These are phyloP conservation scores for Zeus faber DNA, from an alignment of 2,113 vertebrate genomes.

Conservation along the genomic window DNA sequence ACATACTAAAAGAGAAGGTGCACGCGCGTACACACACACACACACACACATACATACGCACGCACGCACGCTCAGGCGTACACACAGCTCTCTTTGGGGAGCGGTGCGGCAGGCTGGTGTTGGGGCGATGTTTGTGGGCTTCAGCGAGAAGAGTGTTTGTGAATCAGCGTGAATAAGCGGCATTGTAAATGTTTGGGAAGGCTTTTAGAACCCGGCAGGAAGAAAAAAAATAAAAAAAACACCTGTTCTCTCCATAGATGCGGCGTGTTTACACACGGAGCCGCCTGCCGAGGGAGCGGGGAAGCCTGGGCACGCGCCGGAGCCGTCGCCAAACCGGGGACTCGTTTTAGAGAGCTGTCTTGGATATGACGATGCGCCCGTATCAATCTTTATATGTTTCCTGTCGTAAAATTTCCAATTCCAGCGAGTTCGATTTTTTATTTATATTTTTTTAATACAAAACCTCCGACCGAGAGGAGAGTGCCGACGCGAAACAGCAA, in stretches of 20 bases:
- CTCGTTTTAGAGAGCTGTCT: no score
- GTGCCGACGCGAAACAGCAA: no score
- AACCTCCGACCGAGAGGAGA: no score
- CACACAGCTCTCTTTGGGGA: constrained; percentile 55
- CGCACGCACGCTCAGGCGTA: constrained; percentile 1
- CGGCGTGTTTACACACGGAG: constrained; percentile 56
- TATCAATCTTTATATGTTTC: no score
- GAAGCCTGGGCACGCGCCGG: no score
- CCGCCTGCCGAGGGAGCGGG: no score
- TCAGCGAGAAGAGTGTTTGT: constrained; percentile 66
- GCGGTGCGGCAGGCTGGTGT: constrained; percentile 54
- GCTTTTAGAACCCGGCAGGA: constrained; percentile 52
- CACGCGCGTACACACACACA: constrained; percentile 3
- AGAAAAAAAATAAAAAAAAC: constrained; percentile 25
- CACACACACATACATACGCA: not conserved
- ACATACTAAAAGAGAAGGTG: constrained; percentile 2
- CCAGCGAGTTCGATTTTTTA: no score
- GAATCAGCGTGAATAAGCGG: constrained; percentile 73
- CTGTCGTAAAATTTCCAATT: no score
- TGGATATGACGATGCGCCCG: no score
- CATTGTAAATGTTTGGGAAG: constrained; percentile 68
- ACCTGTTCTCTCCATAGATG: constrained; percentile 62
- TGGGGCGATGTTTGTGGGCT: constrained; percentile 67
- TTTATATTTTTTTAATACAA: no score
- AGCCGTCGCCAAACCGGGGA: no score